Evolutionary conservation across 1,140 invertebrate species (phyloP), one percentile per base, ranked within the genome.

Genomic region (Eulimnadia texana): DNA sequence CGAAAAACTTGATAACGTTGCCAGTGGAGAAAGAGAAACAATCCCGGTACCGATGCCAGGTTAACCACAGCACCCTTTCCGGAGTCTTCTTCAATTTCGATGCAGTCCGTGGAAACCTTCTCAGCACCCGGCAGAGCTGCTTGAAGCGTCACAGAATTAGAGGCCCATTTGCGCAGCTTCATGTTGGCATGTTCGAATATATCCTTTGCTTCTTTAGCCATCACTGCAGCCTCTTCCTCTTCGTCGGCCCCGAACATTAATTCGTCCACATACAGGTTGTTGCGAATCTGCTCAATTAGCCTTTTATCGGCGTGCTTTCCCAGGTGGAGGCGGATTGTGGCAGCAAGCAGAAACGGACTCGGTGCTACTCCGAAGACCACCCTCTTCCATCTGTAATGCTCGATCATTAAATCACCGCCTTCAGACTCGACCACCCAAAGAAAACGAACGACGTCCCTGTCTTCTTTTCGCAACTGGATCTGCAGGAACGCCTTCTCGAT

Each of bases 401-500:
- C 27, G 10, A 66, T 1, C 28, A 54, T 42, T 3, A 50, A 49
- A 28, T 29, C 24, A 23, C 20, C 23, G 23, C 25, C 59, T 3
- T 13, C 22, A 23, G 28, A 16, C 25, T 65, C 59, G 23, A 58
- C 57, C 29, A 61, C 62, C 65, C 64, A 65, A 3, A 66, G 60
- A 24, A 66, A 66, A 16, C 61, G 23, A 10, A 61, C 1, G 29
- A 47, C 61, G 19, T 66, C 27, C 24, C 72, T 28, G 58, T 75
- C 70, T 3, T 63, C 47, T 25, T 60, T 23, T 52, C 27, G 2
- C 22, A 71, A 22, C 11, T 24, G 50, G n/a, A 77, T 72, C 63
- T 73, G 69, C 11, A 73, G 62, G 67, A 77, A 77, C 0, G 71
- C 74, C 47, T 71, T 72, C 42, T 66, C 62, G 9, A 77, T 74